Evolutionary conservation across 2,797 vertebrate genomes (phyloP).

Genomic region (Garrulus glandarius): DNA sequence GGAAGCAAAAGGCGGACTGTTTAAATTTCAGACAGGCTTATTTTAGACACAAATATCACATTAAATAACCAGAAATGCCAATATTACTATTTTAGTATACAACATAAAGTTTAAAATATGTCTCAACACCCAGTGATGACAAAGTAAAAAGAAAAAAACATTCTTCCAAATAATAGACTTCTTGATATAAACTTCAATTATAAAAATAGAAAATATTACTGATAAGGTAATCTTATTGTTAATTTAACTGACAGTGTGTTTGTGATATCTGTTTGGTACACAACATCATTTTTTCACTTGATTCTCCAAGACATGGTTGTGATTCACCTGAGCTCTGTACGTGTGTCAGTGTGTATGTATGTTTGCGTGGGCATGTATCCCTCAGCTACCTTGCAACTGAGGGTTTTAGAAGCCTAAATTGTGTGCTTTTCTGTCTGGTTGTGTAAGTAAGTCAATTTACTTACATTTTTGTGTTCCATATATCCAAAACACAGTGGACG

Average conservation of each 20-base stretch:
- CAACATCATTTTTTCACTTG: neutral
- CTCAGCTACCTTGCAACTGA: neutral
- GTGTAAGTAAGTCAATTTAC: neutral
- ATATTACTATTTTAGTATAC: neutral
- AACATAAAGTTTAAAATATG: neutral
- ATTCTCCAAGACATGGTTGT: slow-evolving; percentile 17
- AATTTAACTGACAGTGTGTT: neutral
- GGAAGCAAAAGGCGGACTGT: neutral
- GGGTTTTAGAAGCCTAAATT: neutral
- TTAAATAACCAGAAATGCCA: neutral
- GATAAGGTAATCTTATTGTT: neutral
- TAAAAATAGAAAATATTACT: neutral
- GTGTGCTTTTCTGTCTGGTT: neutral
- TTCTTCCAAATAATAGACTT: neutral
- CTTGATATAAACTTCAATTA: neutral
- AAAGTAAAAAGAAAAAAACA: neutral
- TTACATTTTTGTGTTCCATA: neutral
- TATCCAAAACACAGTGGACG: neutral
- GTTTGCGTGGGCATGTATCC: neutral
- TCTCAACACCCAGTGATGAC: neutral
- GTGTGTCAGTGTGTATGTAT: neutral
- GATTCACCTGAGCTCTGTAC: neutral
- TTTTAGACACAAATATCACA: neutral
- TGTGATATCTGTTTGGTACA: neutral
- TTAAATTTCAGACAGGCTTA: neutral